phyloP scores from a whole-genome alignment of 2,113 vertebrate species.

The Passer montanus region DNA sequence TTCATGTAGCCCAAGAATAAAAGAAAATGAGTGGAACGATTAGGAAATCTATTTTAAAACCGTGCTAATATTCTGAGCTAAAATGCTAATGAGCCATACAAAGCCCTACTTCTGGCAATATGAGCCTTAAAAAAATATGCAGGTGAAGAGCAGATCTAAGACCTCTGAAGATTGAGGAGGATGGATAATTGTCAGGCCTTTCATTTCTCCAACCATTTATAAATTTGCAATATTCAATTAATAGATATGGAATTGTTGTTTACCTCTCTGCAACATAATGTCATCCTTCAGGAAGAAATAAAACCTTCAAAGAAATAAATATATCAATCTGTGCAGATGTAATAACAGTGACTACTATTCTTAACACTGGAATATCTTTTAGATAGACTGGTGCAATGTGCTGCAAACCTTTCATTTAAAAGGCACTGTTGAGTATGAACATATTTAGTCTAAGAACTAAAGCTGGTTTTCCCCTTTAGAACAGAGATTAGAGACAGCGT shows the following conservation, averaged over 20 bases:
- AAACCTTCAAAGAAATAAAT: background rate
- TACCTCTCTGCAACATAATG: background rate
- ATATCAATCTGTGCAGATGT: background rate
- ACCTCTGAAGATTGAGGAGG: background rate
- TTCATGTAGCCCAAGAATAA: background rate
- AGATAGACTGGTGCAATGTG: background rate
- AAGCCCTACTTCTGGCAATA: background rate
- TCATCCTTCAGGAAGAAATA: background rate
- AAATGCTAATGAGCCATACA: background rate
- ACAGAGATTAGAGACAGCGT: background rate
- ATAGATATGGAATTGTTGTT: background rate
- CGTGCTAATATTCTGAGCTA: background rate
- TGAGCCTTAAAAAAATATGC: background rate
- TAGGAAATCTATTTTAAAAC: background rate
- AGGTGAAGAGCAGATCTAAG: background rate
- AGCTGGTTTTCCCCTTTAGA: background rate
- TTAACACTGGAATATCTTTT: background rate
- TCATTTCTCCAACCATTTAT: background rate
- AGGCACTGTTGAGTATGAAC: background rate
- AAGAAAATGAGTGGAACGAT: background rate
- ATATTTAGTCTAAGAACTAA: background rate
- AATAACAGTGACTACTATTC: background rate
- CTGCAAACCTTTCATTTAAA: background rate
- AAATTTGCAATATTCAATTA: background rate
- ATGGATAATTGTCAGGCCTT: background rate